A percentile compares a stretch with the other conserved stretches of the same genome.
phyloP scores from a whole-genome alignment of 2,113 vertebrate species.

The Nipponia nippon region DNA sequence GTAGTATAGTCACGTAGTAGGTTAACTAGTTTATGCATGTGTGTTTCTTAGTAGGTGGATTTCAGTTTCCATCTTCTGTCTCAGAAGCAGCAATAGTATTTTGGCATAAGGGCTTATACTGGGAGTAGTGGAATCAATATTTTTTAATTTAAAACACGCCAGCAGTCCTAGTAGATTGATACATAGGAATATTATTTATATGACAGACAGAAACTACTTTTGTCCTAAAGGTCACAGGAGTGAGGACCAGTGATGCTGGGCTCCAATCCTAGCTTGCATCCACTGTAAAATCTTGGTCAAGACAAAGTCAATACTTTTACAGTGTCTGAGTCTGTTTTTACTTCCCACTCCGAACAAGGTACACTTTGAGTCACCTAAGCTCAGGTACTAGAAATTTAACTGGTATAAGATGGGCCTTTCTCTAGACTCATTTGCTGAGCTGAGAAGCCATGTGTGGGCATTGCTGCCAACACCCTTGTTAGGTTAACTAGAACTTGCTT shows the following conservation, averaged over 20 bases:
- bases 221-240: not conserved
- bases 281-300: not conserved
- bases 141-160: not conserved
- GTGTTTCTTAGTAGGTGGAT: not conserved
- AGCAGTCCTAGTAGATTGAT: not conserved
- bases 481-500: not conserved
- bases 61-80: not conserved
- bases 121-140: accelerated
- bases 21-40: not conserved
- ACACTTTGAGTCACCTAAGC: not conserved
- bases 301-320: not conserved
- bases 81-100: not conserved
- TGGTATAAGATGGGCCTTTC: not conserved
- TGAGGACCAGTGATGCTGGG: not conserved
- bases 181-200: not conserved
- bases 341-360: not conserved
- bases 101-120: not conserved
- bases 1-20: not conserved
- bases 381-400: not conserved
- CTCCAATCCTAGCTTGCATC: not conserved
- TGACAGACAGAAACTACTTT: not conserved
- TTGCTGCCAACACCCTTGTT: not conserved
- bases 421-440: not conserved
- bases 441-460: not conserved
- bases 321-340: not conserved